Evolutionary conservation across 2,113 vertebrate species (phyloP).

Genomic region (Puffinus mauretanicus): DNA sequence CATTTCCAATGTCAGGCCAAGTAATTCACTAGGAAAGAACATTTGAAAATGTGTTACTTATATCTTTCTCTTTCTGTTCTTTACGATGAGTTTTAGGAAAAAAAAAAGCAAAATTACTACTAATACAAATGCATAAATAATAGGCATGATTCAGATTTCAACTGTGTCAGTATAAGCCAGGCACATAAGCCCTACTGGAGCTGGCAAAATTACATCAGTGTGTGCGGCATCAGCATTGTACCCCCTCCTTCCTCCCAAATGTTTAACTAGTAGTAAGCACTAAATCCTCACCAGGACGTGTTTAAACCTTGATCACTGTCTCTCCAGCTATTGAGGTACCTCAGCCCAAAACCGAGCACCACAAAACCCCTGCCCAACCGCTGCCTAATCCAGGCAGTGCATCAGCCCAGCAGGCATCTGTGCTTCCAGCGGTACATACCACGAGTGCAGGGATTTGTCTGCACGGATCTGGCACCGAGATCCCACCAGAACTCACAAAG

Average conservation of each 20-base stretch:
- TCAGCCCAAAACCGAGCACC: neutral
- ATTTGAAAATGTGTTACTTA: conserved; percentile 23
- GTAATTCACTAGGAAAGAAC: conserved; percentile 36
- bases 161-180: neutral
- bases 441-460: fast-evolving
- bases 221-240: neutral
- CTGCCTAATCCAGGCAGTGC: neutral
- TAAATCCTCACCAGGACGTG: neutral
- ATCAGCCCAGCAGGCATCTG: neutral
- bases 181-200: neutral
- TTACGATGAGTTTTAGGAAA: neutral
- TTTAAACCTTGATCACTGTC: neutral
- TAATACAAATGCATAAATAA: neutral
- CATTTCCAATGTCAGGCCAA: conserved; percentile 61
- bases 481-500: neutral
- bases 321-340: neutral
- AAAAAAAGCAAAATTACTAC: neutral
- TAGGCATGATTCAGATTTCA: neutral
- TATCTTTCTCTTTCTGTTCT: neutral
- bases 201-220: neutral
- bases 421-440: fast-evolving
- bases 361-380: neutral
- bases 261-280: neutral
- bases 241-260: neutral
- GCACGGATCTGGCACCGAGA: fast-evolving